Evolutionary conservation across 2,113 vertebrate species (phyloP).

Genomic region (Lichenostomus cassidix): DNA sequence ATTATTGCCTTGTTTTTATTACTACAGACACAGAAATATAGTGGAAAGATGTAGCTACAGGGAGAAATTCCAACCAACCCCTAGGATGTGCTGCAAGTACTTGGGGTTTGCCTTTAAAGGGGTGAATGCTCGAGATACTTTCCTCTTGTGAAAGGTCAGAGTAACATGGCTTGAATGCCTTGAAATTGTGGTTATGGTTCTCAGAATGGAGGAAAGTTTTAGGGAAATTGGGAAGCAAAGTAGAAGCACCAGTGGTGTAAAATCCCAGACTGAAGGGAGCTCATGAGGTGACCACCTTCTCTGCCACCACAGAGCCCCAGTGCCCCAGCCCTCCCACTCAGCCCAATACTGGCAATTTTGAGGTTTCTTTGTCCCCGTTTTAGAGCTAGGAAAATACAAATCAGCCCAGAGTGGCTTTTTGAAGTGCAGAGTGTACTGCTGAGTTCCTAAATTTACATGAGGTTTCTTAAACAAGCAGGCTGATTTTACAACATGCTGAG

Average conservation of each 20-base stretch:
- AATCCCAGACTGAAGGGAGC: background rate
- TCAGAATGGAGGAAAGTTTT: background rate
- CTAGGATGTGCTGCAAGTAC: background rate
- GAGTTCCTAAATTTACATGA: background rate
- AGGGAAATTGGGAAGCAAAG: background rate
- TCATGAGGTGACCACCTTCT: background rate
- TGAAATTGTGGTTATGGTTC: background rate
- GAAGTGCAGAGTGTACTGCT: background rate
- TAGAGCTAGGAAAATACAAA: background rate
- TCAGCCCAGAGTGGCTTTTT: background rate
- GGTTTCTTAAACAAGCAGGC: background rate
- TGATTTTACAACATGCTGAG: conserved; percentile 13
- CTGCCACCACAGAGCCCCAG: background rate
- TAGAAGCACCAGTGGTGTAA: background rate
- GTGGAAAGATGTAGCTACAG: background rate
- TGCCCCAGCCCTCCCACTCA: background rate
- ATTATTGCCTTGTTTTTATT: conserved; percentile 59
- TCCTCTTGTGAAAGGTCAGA: background rate
- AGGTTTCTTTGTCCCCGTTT: background rate
- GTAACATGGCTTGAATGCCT: background rate
- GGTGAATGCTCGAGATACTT: background rate
- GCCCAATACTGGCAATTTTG: background rate
- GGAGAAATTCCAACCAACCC: background rate
- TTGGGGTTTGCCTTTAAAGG: background rate
- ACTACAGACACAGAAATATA: background rate